Conservation (phyloP, 1,140 invertebrate species). For the Drosophila athabasca region DNA sequence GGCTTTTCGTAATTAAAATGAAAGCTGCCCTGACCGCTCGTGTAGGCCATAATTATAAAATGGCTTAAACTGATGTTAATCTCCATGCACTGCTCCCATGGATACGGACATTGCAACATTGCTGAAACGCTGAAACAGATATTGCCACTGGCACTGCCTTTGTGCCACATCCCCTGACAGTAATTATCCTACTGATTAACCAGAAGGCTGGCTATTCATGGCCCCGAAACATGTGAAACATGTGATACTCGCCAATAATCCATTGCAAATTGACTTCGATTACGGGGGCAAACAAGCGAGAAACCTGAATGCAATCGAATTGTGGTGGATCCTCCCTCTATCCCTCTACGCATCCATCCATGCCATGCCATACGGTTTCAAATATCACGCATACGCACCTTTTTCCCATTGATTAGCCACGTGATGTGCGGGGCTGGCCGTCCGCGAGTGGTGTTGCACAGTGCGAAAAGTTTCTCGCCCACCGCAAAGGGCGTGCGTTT, state of each 20-base stretch:
- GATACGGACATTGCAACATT: not conserved
- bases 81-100: constrained; percentile 56
- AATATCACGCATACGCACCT: constrained; percentile 86
- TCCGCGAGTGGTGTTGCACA: constrained; percentile 90
- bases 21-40: constrained; percentile 58
- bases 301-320: constrained; percentile 14
- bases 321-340: not conserved
- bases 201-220: not conserved
- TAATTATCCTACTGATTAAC: constrained; percentile 50
- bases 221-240: constrained; percentile 9
- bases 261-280: constrained; percentile 38
- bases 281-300: constrained; percentile 5
- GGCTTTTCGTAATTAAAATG: constrained; percentile 70
- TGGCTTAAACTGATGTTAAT: constrained; percentile 78
- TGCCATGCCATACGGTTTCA: constrained; percentile 9
- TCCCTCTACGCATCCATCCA: too few species aligned
- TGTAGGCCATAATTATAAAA: constrained; percentile 80
- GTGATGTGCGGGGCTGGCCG: constrained; percentile 91
- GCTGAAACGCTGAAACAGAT: not conserved
- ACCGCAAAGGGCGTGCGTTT: constrained; percentile 87
- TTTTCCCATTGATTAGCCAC: constrained; percentile 92
- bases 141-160: constrained; percentile 11
- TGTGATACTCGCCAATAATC: constrained; percentile 30
- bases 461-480: constrained; percentile 89
- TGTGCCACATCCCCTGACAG: constrained; percentile 50